Evolutionary conservation across 2,797 vertebrate genomes (phyloP), one percentile per base, ranked within the genome.

Genomic region (Antennarius maculatus): DNA sequence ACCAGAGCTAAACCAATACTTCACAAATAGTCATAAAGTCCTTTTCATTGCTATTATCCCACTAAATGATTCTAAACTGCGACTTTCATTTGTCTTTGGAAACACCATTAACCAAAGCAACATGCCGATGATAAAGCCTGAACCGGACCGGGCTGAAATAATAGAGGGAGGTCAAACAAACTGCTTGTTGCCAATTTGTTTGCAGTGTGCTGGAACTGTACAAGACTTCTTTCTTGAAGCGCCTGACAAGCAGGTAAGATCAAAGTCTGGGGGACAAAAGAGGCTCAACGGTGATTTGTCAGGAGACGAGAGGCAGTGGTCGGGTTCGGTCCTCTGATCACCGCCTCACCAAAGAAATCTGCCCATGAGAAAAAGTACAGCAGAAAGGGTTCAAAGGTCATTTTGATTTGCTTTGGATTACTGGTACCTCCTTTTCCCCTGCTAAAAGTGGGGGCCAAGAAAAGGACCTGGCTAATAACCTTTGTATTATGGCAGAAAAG

Each of bases 191-290:
- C 92, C 90, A 94, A 94, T 95, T 95, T 95, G 94, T 95, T 95
- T 95, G 93, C 93, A 90, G 81, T 93, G 92, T 87, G 91, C 90
- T 94, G 92, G 92, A 92, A 95, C 93, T 95, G 95, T 95, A 96
- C 93, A 76, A 91, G 93, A 90, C 90, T 91, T 93, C 93, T 93
- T 94, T 94, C 93, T 92, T 85, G 83, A 89, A 88, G 87, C 86
- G 88, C 82, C 92, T 96, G 95, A 96, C 95, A 96, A 94, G 95
- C 95, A 96, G 95, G 96, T 97, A 93, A 97, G 95, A 96, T 96
- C 95, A 97, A 96, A 97, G 94, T 86, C 78, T 61, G 13, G 54
- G 53, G 88, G 93, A 98, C 96, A 95, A 97, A 97, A 91, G 95
- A 91, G 93, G 90, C 95, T 96, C 94, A 95, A 94, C 93, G 90